phyloP scores from a whole-genome alignment of 2,888 invertebrate species.

The Syrista parreyssii region DNA sequence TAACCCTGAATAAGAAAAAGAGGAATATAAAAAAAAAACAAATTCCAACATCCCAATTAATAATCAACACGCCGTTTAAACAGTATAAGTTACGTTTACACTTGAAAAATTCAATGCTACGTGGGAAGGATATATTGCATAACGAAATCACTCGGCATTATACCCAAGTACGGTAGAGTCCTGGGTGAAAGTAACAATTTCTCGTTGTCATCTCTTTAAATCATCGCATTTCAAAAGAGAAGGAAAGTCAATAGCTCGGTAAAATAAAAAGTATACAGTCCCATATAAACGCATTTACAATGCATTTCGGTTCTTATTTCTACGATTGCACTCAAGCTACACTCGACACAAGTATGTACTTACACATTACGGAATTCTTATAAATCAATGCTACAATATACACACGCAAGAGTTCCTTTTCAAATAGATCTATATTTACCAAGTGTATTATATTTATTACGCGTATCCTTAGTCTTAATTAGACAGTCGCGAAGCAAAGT shows the following conservation, averaged over 20 bases:
- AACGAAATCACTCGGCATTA: neutral
- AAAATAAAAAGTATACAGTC: neutral
- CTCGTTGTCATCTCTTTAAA: neutral
- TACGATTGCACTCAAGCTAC: neutral
- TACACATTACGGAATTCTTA: neutral
- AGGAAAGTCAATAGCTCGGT: neutral
- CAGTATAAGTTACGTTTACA: constrained; percentile 37
- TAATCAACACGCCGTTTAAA: neutral
- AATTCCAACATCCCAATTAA: neutral
- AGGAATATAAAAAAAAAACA: neutral
- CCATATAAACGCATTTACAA: neutral
- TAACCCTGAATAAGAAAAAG: neutral
- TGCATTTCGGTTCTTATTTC: neutral
- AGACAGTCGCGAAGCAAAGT: neutral
- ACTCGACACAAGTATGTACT: neutral
- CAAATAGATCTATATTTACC: neutral
- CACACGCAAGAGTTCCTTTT: neutral
- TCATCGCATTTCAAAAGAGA: neutral
- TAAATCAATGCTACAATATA: neutral
- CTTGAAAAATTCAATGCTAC: constrained; percentile 48
- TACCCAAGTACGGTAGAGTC: neutral
- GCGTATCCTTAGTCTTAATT: neutral
- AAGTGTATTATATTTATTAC: neutral
- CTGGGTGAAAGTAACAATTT: neutral
- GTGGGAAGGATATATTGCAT: constrained; percentile 22